phyloP scores from a whole-genome alignment of 2,797 vertebrate species.

The Arrhamphus sclerolepis region DNA sequence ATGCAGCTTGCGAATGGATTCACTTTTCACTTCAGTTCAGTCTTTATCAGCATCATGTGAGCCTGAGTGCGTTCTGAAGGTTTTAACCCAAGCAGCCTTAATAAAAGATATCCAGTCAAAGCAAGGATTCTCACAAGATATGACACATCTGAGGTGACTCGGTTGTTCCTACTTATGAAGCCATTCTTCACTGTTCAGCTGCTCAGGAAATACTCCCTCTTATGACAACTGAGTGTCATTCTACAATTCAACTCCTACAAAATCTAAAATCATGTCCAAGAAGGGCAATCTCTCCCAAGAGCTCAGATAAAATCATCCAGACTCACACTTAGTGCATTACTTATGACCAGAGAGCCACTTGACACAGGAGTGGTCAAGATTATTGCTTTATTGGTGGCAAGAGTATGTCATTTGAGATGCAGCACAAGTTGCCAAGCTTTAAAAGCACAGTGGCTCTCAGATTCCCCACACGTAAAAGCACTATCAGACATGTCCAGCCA shows the following conservation, averaged over 20 bases:
- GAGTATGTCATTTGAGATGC: conserved; percentile 72
- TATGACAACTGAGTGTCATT: conserved; percentile 38
- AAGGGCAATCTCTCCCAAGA: conserved; percentile 39
- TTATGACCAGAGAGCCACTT: conserved; percentile 55
- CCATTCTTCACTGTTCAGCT: conserved; percentile 20
- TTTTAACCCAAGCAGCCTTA: conserved; percentile 9
- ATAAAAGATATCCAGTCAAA: conserved; percentile 29
- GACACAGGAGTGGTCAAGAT: conserved; percentile 68
- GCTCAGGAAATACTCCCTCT: conserved; percentile 25
- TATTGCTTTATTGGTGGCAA: conserved; percentile 70
- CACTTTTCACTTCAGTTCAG: conserved; percentile 17
- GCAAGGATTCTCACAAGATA: conserved; percentile 16
- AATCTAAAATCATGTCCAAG: conserved; percentile 34
- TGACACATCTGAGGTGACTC: conserved; percentile 9
- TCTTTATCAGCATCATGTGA: conserved; percentile 28
- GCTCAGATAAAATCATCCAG: conserved; percentile 54
- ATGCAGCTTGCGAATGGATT: conserved; percentile 13
- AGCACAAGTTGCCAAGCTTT: conserved; percentile 61
- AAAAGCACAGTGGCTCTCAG: conserved; percentile 67
- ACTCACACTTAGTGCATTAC: conserved; percentile 61
- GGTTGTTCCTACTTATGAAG: conserved; percentile 17
- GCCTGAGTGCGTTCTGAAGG: conserved; percentile 10
- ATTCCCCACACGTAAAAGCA: conserved; percentile 65
- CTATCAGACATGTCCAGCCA: conserved; percentile 67
- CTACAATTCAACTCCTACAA: conserved; percentile 34